Percentiles rank a stretch among this genome's conserved stretches.
Evolutionary conservation across 2,113 vertebrate species (phyloP).

Genomic region (Podiceps cristatus): DNA sequence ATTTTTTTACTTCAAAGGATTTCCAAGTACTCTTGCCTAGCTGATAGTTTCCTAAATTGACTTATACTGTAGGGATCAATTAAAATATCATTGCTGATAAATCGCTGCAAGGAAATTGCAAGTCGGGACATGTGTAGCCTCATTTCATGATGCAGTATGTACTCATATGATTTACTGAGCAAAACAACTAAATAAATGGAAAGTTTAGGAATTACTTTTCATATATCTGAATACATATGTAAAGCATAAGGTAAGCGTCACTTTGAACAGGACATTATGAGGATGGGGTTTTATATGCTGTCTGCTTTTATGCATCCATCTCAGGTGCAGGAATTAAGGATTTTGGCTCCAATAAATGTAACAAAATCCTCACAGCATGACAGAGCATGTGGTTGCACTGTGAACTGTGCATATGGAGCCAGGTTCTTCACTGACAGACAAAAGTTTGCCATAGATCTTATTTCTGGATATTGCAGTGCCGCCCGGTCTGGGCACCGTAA

Average conservation of each 20-base stretch:
- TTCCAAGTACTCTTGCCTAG: slow-evolving; percentile 18
- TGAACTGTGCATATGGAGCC: background rate
- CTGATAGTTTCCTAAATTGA: slow-evolving; percentile 38
- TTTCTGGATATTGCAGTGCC: background rate
- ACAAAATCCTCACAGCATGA: background rate
- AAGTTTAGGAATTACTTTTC: background rate
- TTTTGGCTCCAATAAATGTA: background rate
- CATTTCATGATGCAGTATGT: background rate
- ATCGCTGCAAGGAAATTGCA: slow-evolving; percentile 28
- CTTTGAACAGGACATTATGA: background rate
- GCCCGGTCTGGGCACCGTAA: background rate
- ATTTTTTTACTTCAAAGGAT: slow-evolving; percentile 46
- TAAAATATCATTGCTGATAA: slow-evolving; percentile 59
- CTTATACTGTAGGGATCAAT: slow-evolving; percentile 57
- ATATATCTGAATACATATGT: background rate
- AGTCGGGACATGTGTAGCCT: background rate
- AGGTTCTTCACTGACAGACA: rapidly evolving
- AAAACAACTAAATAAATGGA: background rate
- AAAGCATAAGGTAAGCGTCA: background rate
- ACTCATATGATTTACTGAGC: background rate
- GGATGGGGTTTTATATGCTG: background rate
- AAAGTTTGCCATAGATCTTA: background rate
- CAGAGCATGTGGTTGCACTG: rapidly evolving
- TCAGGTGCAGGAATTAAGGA: background rate
- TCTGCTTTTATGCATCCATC: background rate